Base-by-base conservation (phyloP, 1,140 invertebrate species). In the Procambarus clarkii region DNA sequence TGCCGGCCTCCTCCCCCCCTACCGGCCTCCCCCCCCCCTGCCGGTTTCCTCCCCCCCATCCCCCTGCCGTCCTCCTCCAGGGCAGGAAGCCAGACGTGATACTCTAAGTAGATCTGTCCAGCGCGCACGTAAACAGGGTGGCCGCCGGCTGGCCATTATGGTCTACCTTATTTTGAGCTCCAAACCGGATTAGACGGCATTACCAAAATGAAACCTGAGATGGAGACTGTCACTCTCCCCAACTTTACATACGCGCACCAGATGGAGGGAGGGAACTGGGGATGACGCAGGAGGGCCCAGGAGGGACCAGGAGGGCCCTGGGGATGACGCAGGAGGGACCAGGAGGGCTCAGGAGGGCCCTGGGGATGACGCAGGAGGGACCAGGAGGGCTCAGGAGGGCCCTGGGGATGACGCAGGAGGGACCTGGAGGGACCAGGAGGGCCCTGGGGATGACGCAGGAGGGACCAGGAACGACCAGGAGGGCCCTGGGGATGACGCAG, bases 121-220 rank as follows among this genome's bases (percentile, higher is more conserved):
- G 60, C 60, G 60, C 18, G 0, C 60, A 64, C 60, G 60, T 64
- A 15, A 64, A 64, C 18, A 64, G 11, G 50, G 50, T 1, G 50
- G 50, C 60, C 13, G 60, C 9, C 60, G 13, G 60, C 60, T 21
- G 60, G 60, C 18, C 60, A 64, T 64, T 54, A 54, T 54, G 60
- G 3, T 64, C 11, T 64, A 64, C 60, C 60, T 64, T 64, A 64
- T 64, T 64, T 64, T 64, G 60, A 64, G 60, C 60, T 4, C 9
- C 60, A 64, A 64, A 64, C 60, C 60, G 60, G 60, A 64, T 64
- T 64, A 64, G 60, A 64, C 60, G 60, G 60, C 60, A 64, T 64
- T 64, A 64, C 60, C 60, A 21, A 64, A 64, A 64, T 18, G 13
- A 21, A 64, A 64, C 60, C 60, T 64, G 60, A 64, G 60, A 64